phyloP scores from a whole-genome alignment of 2,797 vertebrate species.

The Myotis myotis region DNA sequence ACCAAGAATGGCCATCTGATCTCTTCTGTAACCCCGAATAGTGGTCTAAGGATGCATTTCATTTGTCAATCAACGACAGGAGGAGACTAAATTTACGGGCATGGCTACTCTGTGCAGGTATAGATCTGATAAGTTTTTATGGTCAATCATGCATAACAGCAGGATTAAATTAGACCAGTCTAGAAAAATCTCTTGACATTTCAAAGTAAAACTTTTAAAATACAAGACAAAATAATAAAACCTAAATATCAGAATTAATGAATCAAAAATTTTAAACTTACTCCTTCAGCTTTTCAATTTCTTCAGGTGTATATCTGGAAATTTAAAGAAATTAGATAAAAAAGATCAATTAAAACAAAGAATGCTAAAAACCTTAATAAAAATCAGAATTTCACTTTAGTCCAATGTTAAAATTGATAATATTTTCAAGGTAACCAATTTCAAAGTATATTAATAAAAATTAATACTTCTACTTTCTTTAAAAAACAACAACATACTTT shows the following conservation, averaged over 20 bases:
- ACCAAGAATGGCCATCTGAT: constrained; percentile 13
- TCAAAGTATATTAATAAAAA: constrained; percentile 48
- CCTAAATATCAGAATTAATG: constrained; percentile 25
- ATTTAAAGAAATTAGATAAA: constrained; percentile 59
- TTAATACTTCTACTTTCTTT: not conserved
- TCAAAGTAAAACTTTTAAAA: constrained; percentile 42
- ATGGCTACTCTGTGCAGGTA: not conserved
- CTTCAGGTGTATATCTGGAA: constrained; percentile 94
- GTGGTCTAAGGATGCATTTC: not conserved
- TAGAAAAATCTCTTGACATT: constrained; percentile 42
- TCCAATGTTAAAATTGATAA: constrained; percentile 8
- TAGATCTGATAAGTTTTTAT: not conserved
- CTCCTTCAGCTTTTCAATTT: constrained; percentile 97
- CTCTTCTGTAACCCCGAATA: not conserved
- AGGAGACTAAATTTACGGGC: not conserved
- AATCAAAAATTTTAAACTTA: constrained; percentile 84
- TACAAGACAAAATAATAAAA: not conserved
- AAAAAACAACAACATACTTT: constrained; percentile 7
- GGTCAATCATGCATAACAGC: not conserved
- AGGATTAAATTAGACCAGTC: constrained; percentile 37
- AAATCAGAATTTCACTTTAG: constrained; percentile 50
- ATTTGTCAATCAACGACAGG: not conserved
- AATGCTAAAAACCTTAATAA: constrained; percentile 31
- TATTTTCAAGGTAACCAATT: constrained; percentile 47
- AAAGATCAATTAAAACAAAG: constrained; percentile 67